phyloP scores from a whole-genome alignment of 2,888 invertebrate genomes.

The Microchrysa polita region DNA sequence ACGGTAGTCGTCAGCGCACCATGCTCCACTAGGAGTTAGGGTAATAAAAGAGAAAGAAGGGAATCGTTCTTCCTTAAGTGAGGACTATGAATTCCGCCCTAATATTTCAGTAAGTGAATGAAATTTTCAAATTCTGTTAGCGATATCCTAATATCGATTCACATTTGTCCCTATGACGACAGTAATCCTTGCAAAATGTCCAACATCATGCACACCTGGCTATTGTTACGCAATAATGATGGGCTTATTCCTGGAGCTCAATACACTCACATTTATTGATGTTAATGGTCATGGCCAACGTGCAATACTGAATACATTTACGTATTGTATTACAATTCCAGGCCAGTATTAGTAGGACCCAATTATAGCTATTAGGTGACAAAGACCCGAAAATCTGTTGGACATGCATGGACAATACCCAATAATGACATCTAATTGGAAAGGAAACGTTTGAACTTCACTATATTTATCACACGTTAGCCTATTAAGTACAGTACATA shows the following conservation, averaged over 20 bases:
- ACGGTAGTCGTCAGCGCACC: too few species aligned
- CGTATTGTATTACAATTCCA: background rate
- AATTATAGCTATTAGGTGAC: background rate
- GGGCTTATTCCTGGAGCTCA: background rate
- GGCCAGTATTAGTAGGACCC: background rate
- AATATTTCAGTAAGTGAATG: too few species aligned
- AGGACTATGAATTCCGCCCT: too few species aligned
- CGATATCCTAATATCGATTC: background rate
- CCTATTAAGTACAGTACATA: too few species aligned
- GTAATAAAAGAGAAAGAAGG: too few species aligned
- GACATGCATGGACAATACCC: background rate
- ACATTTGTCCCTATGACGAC: background rate
- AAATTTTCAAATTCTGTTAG: background rate
- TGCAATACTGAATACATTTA: too few species aligned
- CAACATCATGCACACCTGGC: background rate
- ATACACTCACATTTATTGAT: background rate
- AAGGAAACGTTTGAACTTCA: background rate
- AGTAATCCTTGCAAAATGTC: background rate
- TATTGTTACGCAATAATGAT: too few species aligned
- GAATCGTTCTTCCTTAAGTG: too few species aligned
- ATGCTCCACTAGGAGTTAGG: too few species aligned
- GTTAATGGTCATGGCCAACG: too few species aligned
- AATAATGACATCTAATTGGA: background rate
- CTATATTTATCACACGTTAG: too few species aligned
- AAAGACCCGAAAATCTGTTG: slow-evolving; percentile 2